Evolutionary conservation across 1,140 invertebrate genomes (phyloP).

Genomic region (Zaprionus davidi): DNA sequence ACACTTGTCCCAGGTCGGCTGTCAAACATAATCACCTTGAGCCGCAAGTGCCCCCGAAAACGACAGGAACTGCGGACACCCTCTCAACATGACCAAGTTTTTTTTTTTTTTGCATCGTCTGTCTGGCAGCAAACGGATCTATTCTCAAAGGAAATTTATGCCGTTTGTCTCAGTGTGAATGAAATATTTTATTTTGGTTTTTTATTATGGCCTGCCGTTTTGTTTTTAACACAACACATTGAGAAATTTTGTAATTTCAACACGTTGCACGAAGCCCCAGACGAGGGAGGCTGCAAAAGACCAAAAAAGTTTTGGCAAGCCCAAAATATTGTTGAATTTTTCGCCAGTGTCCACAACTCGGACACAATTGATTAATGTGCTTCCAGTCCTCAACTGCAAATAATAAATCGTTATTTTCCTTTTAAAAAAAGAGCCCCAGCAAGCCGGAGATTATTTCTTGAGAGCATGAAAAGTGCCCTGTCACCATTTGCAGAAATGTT

Average conservation of each 20-base stretch:
- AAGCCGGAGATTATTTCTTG: slow-evolving; percentile 54
- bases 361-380: slow-evolving; percentile 63
- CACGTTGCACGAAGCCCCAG: slow-evolving; percentile 51
- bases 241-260: slow-evolving; percentile 76
- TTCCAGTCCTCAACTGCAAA: slow-evolving; percentile 49
- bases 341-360: slow-evolving; percentile 69
- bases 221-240: slow-evolving; percentile 70
- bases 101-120: slow-evolving; percentile 41
- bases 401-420: slow-evolving; percentile 65
- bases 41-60: slow-evolving; percentile 34
- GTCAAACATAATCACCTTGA: slow-evolving; percentile 80
- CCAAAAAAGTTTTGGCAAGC: slow-evolving; percentile 56
- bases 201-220: slow-evolving; percentile 23
- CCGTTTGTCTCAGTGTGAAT: slow-evolving; percentile 70
- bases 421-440: slow-evolving; percentile 56
- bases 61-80: slow-evolving; percentile 27
- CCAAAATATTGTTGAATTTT: slow-evolving; percentile 45
- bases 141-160: slow-evolving; percentile 80
- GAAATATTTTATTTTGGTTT: slow-evolving; percentile 76
- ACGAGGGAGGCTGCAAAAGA: slow-evolving; percentile 34
- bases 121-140: slow-evolving; percentile 54
- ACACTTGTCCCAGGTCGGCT: slow-evolving; percentile 70
- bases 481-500: slow-evolving; percentile 67
- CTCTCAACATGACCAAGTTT: slow-evolving; percentile 36
- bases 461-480: slow-evolving; percentile 50